Percentiles rank a stretch among this genome's conserved stretches.
phyloP scores from a whole-genome alignment of 2,113 vertebrate genomes.

The Odocoileus hemionus region DNA sequence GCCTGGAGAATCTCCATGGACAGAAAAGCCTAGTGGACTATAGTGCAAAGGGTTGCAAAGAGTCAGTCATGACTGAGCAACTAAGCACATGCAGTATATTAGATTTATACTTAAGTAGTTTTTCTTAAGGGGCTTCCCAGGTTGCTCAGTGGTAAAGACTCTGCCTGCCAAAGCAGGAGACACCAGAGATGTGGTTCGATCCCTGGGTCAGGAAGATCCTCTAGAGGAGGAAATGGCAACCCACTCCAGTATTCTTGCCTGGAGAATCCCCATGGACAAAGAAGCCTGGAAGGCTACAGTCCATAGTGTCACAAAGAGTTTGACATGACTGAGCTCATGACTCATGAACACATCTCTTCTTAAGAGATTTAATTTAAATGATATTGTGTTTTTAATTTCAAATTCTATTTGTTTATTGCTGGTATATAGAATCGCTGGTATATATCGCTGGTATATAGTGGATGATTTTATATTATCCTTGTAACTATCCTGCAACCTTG shows the following conservation, averaged over 20 bases:
- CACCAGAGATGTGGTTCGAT: not conserved
- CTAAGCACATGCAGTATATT: not conserved
- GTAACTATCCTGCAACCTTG: not conserved
- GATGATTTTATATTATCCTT: not conserved
- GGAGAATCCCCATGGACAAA: not conserved
- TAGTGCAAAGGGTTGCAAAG: not conserved
- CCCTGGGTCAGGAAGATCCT: not conserved
- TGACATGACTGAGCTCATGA: not conserved
- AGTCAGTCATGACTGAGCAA: not conserved
- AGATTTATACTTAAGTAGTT: not conserved
- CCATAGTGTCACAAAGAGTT: not conserved
- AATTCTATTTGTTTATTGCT: not conserved
- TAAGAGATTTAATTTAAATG: not conserved
- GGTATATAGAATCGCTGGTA: not conserved
- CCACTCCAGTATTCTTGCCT: not conserved
- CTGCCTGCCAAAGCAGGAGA: not conserved
- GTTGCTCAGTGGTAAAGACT: not conserved
- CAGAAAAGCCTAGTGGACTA: not conserved
- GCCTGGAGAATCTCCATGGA: not conserved
- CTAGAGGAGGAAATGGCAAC: not conserved
- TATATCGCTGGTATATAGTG: not conserved
- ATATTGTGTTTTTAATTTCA: not conserved
- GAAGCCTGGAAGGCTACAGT: not conserved
- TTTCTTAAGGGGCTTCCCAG: not conserved
- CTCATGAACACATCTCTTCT: not conserved